phyloP scores from a whole-genome alignment of 2,113 vertebrate species.

The Chauna torquata region DNA sequence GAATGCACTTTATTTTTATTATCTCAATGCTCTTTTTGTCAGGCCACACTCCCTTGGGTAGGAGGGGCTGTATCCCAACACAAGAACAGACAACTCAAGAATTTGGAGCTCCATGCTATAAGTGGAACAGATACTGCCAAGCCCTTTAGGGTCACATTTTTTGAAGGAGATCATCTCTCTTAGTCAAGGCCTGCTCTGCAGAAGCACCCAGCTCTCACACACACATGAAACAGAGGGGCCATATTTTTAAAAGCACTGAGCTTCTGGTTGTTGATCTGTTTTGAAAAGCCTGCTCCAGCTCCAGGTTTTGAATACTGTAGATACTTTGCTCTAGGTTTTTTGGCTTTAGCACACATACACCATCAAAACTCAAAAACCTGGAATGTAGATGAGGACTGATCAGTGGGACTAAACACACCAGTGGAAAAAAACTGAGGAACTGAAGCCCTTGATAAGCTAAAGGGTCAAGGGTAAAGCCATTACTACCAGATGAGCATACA shows the following conservation, averaged over 20 bases:
- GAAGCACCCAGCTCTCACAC: not conserved
- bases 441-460: not conserved
- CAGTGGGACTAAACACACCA: not conserved
- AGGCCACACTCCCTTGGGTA: slow-evolving; percentile 20
- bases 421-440: not conserved
- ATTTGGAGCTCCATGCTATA: not conserved
- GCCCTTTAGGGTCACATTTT: slow-evolving; percentile 38
- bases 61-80: not conserved
- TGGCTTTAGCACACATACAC: not conserved
- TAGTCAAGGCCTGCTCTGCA: not conserved
- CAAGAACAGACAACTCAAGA: slow-evolving; percentile 32
- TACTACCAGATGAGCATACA: not conserved
- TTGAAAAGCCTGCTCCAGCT: not conserved
- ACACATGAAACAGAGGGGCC: not conserved
- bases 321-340: not conserved
- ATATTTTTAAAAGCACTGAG: not conserved
- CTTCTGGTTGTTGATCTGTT: not conserved
- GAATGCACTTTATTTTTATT: slow-evolving; percentile 32
- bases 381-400: not conserved
- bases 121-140: slow-evolving; percentile 9
- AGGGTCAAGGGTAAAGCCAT: not conserved
- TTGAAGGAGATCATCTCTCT: slow-evolving; percentile 8
- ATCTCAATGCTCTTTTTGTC: slow-evolving; percentile 49
- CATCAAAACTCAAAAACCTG: not conserved
- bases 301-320: not conserved